Percentiles rank a stretch among this genome's conserved stretches.
phyloP scores from a whole-genome alignment of 2,113 vertebrate species.

The Chaetorhynchus papuensis region DNA sequence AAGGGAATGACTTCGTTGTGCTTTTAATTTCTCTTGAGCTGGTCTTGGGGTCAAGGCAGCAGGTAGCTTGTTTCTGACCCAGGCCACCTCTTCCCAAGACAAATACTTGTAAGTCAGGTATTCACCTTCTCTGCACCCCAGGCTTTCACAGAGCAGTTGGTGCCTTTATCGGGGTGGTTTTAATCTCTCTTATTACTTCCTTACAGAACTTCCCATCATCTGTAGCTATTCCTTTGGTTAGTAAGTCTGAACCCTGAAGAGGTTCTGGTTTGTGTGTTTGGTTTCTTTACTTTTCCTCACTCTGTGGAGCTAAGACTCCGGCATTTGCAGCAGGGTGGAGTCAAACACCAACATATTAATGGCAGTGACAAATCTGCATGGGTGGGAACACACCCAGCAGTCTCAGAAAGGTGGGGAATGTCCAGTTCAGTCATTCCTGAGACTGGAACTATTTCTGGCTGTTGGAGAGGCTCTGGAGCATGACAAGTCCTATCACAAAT shows the following conservation, averaged over 20 bases:
- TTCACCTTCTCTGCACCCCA: not conserved
- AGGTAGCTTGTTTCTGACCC: not conserved
- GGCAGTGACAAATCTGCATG: not conserved
- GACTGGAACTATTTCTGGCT: not conserved
- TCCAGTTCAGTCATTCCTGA: not conserved
- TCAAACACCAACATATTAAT: not conserved
- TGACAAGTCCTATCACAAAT: not conserved
- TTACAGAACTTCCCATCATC: not conserved
- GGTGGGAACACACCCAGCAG: not conserved
- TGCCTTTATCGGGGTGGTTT: not conserved
- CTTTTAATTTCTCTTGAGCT: not conserved
- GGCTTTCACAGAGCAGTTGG: not conserved
- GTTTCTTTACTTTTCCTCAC: not conserved
- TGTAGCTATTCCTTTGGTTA: conserved; percentile 13
- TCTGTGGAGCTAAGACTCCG: not conserved
- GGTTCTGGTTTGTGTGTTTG: not conserved
- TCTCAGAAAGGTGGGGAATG: not conserved
- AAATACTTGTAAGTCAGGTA: not conserved
- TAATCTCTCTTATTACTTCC: not conserved
- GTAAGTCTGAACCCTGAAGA: not conserved
- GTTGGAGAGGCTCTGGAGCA: not conserved
- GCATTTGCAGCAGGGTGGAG: not conserved
- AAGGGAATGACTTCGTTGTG: not conserved
- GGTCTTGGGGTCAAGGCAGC: not conserved
- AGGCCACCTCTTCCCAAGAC: not conserved